Evolutionary conservation across 1,140 invertebrate genomes (phyloP).

Genomic region (Hirudo medicinalis): DNA sequence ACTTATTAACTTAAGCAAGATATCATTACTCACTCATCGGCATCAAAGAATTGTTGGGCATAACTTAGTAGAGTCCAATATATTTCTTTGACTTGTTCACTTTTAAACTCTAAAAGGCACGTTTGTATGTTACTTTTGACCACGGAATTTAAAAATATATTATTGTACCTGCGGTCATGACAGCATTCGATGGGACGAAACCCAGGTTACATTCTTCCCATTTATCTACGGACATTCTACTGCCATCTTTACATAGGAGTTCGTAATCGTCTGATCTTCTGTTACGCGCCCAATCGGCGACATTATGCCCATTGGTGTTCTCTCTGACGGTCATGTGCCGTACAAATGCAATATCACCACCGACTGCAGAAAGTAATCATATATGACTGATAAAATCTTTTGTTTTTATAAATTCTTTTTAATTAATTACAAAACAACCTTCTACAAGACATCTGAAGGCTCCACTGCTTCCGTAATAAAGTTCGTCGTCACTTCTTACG

Average conservation of each 20-base stretch:
- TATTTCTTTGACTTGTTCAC: conserved; percentile 30
- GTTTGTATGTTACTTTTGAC: background rate
- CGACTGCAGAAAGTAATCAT: conserved; percentile 37
- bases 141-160: background rate
- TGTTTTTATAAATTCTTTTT: background rate
- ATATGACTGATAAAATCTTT: background rate
- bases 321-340: conserved; percentile 81
- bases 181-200: conserved; percentile 74
- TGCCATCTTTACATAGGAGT: conserved; percentile 78
- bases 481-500: conserved; percentile 66
- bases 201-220: conserved; percentile 76
- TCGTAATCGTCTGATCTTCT: conserved; percentile 81
- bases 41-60: conserved; percentile 41
- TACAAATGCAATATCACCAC: conserved; percentile 77
- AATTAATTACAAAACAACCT: conserved; percentile 39
- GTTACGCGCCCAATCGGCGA: conserved; percentile 80
- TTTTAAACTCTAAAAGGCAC: conserved; percentile 29
- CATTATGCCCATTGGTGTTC: conserved; percentile 74
- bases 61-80: conserved; percentile 41
- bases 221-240: conserved; percentile 55
- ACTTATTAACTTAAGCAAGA: background rate
- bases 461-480: conserved; percentile 75
- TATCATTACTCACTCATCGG: conserved; percentile 35
- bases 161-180: conserved; percentile 62
- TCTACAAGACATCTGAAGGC: conserved; percentile 85